A percentile compares a stretch with the other conserved stretches of the same genome.
Conservation (phyloP, 2,113 vertebrate genomes). For the Gavialis gangeticus region DNA sequence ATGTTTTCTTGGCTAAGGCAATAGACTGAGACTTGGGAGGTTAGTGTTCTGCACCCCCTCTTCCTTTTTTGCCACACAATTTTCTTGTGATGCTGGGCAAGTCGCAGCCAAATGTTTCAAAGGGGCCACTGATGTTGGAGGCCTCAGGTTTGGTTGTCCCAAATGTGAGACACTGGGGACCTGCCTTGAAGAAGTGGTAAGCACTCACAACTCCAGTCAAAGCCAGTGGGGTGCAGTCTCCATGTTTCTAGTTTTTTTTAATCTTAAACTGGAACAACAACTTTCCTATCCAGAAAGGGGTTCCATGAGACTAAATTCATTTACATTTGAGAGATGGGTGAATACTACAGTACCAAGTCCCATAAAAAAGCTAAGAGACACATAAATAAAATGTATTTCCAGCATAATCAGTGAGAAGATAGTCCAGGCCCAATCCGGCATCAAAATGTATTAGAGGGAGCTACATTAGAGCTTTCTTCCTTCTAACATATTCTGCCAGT, state of each 20-base stretch:
- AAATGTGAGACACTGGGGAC: not conserved
- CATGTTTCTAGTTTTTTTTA: not conserved
- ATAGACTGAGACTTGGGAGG: not conserved
- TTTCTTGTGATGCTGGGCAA: not conserved
- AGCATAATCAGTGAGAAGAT: not conserved
- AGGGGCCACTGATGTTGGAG: fast-evolving
- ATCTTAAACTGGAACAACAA: no score
- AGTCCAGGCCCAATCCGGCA: not conserved
- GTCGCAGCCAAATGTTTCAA: not conserved
- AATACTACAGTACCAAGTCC: not conserved
- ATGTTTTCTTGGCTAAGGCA: not conserved
- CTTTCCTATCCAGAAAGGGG: not conserved
- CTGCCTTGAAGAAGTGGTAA: not conserved
- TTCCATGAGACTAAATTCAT: not conserved
- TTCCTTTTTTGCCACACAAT: no score
- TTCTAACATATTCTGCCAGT: not conserved
- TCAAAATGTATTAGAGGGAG: not conserved
- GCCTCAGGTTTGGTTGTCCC: not conserved
- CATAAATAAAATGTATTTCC: not conserved
- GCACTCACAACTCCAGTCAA: not conserved
- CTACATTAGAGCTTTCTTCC: not conserved
- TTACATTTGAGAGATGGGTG: not conserved
- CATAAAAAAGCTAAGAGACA: not conserved
- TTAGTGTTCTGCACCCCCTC: not conserved
- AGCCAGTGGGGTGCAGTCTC: not conserved